Percentiles rank a stretch among this genome's conserved stretches.
Conservation (phyloP, 1,140 invertebrate species). For the Drosophila navojoa region DNA sequence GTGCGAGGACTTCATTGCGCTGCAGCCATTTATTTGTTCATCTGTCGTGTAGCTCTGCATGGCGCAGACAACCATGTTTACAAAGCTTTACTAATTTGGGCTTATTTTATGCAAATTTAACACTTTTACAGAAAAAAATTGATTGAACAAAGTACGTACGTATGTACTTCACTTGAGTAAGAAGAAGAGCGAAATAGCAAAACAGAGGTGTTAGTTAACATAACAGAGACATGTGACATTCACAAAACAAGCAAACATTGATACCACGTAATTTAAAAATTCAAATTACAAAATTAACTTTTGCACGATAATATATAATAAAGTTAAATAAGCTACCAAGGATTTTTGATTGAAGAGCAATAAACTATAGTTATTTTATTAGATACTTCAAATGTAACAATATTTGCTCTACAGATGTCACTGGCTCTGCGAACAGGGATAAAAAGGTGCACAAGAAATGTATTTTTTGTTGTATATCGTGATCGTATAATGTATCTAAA, state of each 20-base stretch:
- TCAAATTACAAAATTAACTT: not conserved
- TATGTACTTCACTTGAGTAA: slow-evolving; percentile 14
- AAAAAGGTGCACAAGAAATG: too few relatives aligned
- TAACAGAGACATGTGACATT: not conserved
- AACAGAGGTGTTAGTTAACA: slow-evolving; percentile 17
- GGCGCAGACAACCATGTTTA: slow-evolving; percentile 50
- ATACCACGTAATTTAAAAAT: not conserved
- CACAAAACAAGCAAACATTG: not conserved
- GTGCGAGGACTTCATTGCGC: slow-evolving; percentile 15
- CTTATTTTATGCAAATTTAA: slow-evolving; percentile 8
- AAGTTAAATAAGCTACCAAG: too few relatives aligned
- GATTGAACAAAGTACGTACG: not conserved
- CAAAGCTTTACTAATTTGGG: not conserved
- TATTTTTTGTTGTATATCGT: too few relatives aligned
- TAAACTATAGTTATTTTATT: too few relatives aligned
- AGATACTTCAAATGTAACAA: too few relatives aligned
- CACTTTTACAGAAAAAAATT: slow-evolving; percentile 18
- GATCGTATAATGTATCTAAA: not conserved
- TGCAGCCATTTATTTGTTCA: slow-evolving; percentile 34
- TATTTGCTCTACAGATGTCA: too few relatives aligned
- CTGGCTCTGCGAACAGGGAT: too few relatives aligned
- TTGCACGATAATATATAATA: not conserved
- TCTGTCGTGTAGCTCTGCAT: slow-evolving; percentile 41
- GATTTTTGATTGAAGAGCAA: too few relatives aligned
- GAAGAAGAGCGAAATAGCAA: slow-evolving; percentile 9